phyloP scores from a whole-genome alignment of 2,113 vertebrate species.

The Scartelaos histophorus region DNA sequence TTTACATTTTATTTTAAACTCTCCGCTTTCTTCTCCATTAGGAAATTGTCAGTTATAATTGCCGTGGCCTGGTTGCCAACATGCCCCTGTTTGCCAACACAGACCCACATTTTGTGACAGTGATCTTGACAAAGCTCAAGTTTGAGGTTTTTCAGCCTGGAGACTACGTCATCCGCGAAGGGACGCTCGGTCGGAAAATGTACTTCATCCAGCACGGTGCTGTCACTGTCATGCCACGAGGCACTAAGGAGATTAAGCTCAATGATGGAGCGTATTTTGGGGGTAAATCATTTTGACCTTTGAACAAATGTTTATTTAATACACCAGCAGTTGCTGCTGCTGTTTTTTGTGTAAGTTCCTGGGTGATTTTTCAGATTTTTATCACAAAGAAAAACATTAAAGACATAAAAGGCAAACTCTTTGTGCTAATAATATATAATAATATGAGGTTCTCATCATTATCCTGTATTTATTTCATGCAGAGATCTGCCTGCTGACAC shows the following conservation, averaged over 20 bases:
- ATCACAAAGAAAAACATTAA: not conserved
- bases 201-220: constrained; percentile 97
- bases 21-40: constrained; percentile 47
- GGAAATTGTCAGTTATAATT: constrained; percentile 98
- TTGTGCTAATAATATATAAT: too few species aligned
- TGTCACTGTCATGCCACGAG: constrained; percentile 88
- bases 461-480: constrained; percentile 12
- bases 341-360: not conserved
- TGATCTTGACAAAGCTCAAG: constrained; percentile 91
- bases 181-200: constrained; percentile 94
- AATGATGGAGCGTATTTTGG: constrained; percentile 96
- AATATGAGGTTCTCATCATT: not conserved
- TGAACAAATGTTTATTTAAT: not conserved
- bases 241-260: constrained; percentile 87
- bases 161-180: constrained; percentile 92
- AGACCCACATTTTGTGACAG: constrained; percentile 95
- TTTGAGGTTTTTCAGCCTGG: constrained; percentile 95
- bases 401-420: not conserved
- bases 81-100: constrained; percentile 97
- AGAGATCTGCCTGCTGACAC: constrained; percentile 81
- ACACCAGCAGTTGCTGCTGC: not conserved
- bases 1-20: not conserved
- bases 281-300: constrained; percentile 75
- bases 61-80: constrained; percentile 91
- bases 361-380: not conserved